Evolutionary conservation across 53 echinoderm and acorn worm species (phyloP), one percentile per base, ranked within the genome.

Genomic region (Henricia sp.): DNA sequence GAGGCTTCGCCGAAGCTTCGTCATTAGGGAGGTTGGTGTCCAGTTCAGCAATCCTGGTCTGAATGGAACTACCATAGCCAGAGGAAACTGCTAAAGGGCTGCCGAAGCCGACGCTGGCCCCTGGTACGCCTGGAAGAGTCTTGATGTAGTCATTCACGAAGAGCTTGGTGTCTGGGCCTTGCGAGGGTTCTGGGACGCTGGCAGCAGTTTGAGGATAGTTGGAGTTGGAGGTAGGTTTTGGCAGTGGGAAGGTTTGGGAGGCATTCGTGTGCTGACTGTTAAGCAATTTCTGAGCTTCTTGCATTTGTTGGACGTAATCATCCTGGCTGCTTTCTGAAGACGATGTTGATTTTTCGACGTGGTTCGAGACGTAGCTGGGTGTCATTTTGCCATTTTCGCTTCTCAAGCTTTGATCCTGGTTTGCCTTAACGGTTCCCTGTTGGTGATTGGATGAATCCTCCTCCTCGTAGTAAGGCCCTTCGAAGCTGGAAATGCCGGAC

Each of bases 321-420:
- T 80, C 80, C 64, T 80, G 80, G 41, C 80, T 80, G 80, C 80
- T 80, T 29, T 80, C 80, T 0, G 80, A 80, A 11, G 80, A 80
- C 2, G 65, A 48, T 16, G 62, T 80, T 30, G 14, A 29, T 4
- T 64, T 27, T 3, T 48, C 63, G 2, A 32, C 13, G 19, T 30
- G 32, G 51, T 80, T 50, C 0, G 44, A 46, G 2, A 19, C 21
- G 30, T 17, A 37, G n/a, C 6, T 30, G 37, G 37, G n/a, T 37
- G 37, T 20, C 19, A 17, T 29, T 21, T 52, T 52, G n/a, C 25
- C 42, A 21, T 50, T 51, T n/a, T 52, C 72, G 1, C 11, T 51
- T 35, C 72, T 80, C 0, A 64, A 80, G 34, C 44, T 23, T 29
- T 46, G 64, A 20, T 64, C 80, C 30, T 62, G 30, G 17, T 39